Evolutionary conservation across 2,888 invertebrate species (phyloP).

Genomic region (Nomada ferruginata): DNA sequence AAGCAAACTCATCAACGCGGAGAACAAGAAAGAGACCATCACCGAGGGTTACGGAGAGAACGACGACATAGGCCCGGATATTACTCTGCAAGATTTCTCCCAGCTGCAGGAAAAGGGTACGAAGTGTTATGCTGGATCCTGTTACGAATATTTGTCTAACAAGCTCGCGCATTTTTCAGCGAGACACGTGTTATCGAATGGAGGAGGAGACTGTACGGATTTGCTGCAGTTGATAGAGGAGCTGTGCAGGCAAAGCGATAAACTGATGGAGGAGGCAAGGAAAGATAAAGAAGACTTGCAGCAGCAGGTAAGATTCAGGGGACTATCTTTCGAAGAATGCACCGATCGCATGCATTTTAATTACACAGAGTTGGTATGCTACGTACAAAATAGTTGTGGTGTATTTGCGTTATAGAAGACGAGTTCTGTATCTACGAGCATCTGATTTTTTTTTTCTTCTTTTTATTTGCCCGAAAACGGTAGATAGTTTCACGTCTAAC

Average conservation of each 20-base stretch:
- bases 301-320: conserved; percentile 87
- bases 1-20: conserved; percentile 83
- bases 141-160: neutral
- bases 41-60: conserved; percentile 86
- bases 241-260: conserved; percentile 86
- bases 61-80: conserved; percentile 72
- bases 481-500: too few relatives aligned
- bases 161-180: conserved; percentile 73
- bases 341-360: conserved; percentile 64
- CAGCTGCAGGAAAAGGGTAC: conserved; percentile 82
- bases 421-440: conserved; percentile 48
- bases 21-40: conserved; percentile 85
- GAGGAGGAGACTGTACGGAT: conserved; percentile 83
- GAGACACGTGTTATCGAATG: conserved; percentile 83
- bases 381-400: conserved; percentile 65
- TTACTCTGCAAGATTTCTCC: conserved; percentile 77
- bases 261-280: conserved; percentile 88
- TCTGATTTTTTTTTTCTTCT: conserved; percentile 43
- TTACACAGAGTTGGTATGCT: conserved; percentile 69
- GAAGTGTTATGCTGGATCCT: neutral
- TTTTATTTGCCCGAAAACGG: conserved; percentile 41
- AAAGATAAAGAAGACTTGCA: conserved; percentile 90
- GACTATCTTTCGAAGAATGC: conserved; percentile 4
- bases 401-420: conserved; percentile 66
- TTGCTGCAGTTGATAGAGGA: conserved; percentile 87